Conservation (phyloP, 2,888 invertebrate genomes). For the Eupithecia inturbata region DNA sequence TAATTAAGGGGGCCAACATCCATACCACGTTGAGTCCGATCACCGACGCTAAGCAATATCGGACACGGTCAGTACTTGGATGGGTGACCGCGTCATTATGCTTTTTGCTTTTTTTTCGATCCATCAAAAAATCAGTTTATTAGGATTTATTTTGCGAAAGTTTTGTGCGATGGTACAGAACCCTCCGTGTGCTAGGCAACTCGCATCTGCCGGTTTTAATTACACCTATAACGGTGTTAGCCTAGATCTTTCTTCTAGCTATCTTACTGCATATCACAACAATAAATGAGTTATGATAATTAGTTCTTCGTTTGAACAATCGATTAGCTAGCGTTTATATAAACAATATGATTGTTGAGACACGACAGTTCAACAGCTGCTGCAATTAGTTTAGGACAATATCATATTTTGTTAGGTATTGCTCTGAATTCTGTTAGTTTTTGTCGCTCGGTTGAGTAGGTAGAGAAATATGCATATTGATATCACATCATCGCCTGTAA, state of each 20-base stretch:
- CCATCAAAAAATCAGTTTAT: too few species aligned
- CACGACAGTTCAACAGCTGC: conserved; percentile 43
- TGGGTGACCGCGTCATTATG: too few species aligned
- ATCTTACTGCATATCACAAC: conserved; percentile 42
- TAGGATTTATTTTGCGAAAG: too few species aligned
- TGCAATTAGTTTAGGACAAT: conserved; percentile 40
- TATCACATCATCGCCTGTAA: background rate
- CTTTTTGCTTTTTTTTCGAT: too few species aligned
- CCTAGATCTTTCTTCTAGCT: conserved; percentile 27
- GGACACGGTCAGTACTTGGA: too few species aligned
- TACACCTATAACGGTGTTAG: conserved; percentile 5
- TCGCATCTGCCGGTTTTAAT: background rate
- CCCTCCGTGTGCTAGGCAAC: too few species aligned
- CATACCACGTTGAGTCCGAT: too few species aligned
- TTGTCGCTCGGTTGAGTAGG: background rate
- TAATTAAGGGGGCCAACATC: too few species aligned
- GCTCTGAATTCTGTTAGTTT: conserved; percentile 11
- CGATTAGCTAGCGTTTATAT: conserved; percentile 55
- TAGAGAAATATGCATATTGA: background rate
- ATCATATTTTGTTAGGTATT: conserved; percentile 32
- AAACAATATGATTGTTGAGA: conserved; percentile 57
- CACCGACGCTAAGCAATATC: too few species aligned
- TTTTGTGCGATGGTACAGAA: too few species aligned
- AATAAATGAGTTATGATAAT: conserved; percentile 49
- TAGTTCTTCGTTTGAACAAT: conserved; percentile 56